Base-by-base conservation (phyloP, 1,140 invertebrate species). In the Microplitis mediator region DNA sequence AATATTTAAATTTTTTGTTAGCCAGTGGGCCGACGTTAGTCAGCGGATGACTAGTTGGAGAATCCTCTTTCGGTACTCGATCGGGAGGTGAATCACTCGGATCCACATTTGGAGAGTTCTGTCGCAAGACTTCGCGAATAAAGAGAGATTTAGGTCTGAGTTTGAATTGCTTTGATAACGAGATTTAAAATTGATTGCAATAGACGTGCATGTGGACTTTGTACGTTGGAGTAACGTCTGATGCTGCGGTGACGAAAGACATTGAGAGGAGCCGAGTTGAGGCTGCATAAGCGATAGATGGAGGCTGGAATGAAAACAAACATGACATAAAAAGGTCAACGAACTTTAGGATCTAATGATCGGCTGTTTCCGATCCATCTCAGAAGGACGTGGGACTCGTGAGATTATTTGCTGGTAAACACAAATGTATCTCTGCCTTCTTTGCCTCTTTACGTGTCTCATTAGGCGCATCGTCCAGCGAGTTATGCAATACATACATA, bases 361-460 rank as follows among this genome's bases (percentile, higher is more conserved):
- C 31, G 51, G 64, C 23, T 34, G 52, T 67, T 67, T 67, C 45
- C 16, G 39, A 67, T 67, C 23, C 35, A 31, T 23, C 32, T 45
- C 2, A 13, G 66, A 35, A n/a, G n/a, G 51, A 67, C 39, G 39
- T 45, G 39, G 39, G 39, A 45, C 39, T 45, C 39, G 39, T 45
- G 39, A 45, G 39, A 45, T 45, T 45, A 45, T 45, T 45, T 45
- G 39, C 39, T 45, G 39, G 39, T 45, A 45, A 23, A 11, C 23
- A 58, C 23, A 23, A 23, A 31, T 9, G 56, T 31, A 23, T 16
- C 5, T 23, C 35, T 62, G 45, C 34, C 54, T 69, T 39, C 50
- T 58, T 35, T 23, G 9, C 16, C 68, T 70, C 58, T 23, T 58
- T 31, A 70, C 68, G 60, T 61, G 68, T 70, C 60, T 70, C 58